Conservation (phyloP, 2,888 invertebrate genomes). For the Macroteleia sp. region DNA sequence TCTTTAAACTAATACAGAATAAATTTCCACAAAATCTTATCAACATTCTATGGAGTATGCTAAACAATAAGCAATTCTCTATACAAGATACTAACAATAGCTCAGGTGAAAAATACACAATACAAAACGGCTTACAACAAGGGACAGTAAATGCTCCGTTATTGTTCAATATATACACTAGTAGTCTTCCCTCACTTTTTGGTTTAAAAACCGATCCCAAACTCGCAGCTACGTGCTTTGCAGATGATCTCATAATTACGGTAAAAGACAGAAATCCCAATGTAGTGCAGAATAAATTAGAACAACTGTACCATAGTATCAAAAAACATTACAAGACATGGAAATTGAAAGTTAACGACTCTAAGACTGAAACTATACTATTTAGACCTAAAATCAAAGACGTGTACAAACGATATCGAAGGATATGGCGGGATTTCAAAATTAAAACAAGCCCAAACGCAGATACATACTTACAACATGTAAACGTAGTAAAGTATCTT, state of each 20-base stretch:
- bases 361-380: background rate
- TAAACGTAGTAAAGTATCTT: no score
- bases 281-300: no score
- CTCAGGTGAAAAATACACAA: background rate
- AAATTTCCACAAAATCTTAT: background rate
- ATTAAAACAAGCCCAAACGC: background rate
- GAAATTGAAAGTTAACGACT: background rate
- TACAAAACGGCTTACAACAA: constrained; percentile 8
- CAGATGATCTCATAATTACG: no score
- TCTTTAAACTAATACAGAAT: constrained; percentile 16
- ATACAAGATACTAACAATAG: background rate
- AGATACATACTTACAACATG: background rate
- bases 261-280: no score
- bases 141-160: constrained; percentile 44
- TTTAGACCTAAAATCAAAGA: background rate
- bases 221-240: no score
- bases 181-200: background rate
- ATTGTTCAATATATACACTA: constrained; percentile 13
- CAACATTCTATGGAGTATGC: background rate
- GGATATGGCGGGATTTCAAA: constrained; percentile 18
- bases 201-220: background rate
- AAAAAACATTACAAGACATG: no score
- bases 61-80: background rate
- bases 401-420: background rate
- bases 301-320: no score